Evolutionary conservation across 2,797 vertebrate species (phyloP), one percentile per base, ranked within the genome.

Genomic region (Mus caroli): DNA sequence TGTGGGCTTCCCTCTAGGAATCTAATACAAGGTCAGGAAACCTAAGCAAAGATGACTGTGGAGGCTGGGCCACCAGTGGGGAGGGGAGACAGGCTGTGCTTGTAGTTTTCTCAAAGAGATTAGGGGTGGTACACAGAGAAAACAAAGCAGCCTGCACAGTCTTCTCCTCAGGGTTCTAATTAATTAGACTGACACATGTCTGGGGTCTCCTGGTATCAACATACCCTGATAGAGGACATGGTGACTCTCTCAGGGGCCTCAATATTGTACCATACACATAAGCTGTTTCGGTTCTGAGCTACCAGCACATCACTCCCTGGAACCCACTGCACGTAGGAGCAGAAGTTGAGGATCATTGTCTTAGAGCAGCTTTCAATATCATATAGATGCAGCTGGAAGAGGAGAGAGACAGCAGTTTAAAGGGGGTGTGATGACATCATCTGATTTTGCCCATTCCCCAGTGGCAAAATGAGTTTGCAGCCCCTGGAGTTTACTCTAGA

Each of bases 301-400:
- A 99, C 99, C 84, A 99, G 99, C 95, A 99, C 99, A 0, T 99
- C 99, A 0, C 99, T 99, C 97, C 99, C 99, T 0, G 99, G 99
- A 1, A 99, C 99, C 99, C 99, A 99, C 96, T 99, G 99, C 88
- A 99, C 99, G 0, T 99, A 99, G 75, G 99, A 99, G 98, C 99
- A 99, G 93, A 99, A 99, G 96, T 98, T 99, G 98, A 99, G 98
- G 96, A 99, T 97, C 1, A 99, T 99, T 3, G 98, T 99, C 99
- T 99, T 99, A 43, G 98, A 96, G 22, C 98, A 96, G 22, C 98
- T 98, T 90, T 98, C 98, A 0, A 99, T 98, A 97, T 99, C 99
- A 3, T 99, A 99, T 26, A 99, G 98, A 54, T 99, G 99, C 96
- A 99, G 97, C 99, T 99, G 90, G 92, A 73, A 19, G 50, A 77